Conservation (phyloP, 53 echinoderm and acorn worm species). For the Paracentrotus lividus region DNA sequence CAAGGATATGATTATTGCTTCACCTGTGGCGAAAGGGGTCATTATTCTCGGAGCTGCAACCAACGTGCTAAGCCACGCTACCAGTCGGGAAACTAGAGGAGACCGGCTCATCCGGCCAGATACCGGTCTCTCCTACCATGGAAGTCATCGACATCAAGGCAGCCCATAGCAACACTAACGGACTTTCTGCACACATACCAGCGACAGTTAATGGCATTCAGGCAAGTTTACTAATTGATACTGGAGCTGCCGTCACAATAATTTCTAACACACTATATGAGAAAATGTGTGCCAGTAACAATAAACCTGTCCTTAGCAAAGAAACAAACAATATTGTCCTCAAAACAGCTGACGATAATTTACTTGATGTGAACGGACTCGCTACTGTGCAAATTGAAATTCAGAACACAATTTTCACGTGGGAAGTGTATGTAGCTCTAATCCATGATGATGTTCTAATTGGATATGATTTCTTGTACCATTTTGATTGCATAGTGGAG, state of each 20-base stretch:
- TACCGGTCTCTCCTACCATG: neutral
- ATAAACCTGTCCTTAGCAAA: neutral
- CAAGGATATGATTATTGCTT: constrained; percentile 31
- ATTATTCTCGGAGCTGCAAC: constrained; percentile 17
- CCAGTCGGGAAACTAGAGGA: neutral
- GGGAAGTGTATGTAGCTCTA: constrained; percentile 61
- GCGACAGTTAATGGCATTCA: neutral
- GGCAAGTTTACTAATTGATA: constrained; percentile 23
- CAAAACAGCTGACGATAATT: constrained; percentile 13
- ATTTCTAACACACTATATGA: constrained; percentile 2
- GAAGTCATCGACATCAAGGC: constrained; percentile 2
- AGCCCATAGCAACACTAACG: neutral
- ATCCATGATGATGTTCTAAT: constrained; percentile 57
- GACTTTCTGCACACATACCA: neutral
- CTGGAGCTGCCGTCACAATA: constrained; percentile 16
- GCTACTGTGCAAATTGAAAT: constrained; percentile 5
- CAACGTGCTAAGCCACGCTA: neutral
- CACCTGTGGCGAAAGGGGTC: constrained; percentile 71
- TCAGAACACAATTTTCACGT: neutral
- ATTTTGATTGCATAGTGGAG: neutral
- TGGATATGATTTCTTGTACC: neutral
- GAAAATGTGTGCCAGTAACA: neutral
- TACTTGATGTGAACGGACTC: neutral
- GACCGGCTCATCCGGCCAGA: constrained; percentile 6
- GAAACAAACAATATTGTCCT: neutral